Evolutionary conservation across 2,888 invertebrate species (phyloP).

Genomic region (Pyralis farinalis): DNA sequence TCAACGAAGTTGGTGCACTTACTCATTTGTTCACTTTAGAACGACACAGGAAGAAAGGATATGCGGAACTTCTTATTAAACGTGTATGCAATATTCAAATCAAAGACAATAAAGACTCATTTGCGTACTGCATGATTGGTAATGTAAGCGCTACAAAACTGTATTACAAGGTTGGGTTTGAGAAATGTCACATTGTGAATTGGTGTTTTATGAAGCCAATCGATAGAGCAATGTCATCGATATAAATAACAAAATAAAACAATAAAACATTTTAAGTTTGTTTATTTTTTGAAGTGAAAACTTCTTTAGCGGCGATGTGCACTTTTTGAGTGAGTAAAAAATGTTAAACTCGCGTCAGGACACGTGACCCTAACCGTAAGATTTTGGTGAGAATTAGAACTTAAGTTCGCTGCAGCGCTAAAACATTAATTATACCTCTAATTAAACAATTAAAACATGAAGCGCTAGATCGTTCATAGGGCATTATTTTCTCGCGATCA

Average conservation of each 20-base stretch:
- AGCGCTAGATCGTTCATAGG: no score
- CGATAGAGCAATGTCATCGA: no score
- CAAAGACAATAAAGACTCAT: conserved; percentile 7
- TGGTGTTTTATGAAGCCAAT: conserved; percentile 2
- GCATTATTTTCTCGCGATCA: no score
- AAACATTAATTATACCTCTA: no score
- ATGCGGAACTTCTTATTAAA: conserved; percentile 12
- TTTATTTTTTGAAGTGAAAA: no score
- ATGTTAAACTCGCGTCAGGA: no score
- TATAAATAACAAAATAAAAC: neutral
- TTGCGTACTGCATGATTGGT: conserved; percentile 11
- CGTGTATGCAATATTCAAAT: conserved; percentile 12
- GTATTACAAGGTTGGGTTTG: conserved; percentile 16
- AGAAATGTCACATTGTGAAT: conserved; percentile 11
- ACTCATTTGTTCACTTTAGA: conserved; percentile 25
- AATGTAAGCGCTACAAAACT: conserved; percentile 12
- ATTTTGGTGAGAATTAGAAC: no score
- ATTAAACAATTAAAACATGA: no score
- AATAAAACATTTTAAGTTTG: conserved; percentile 1
- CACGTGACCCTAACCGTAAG: no score
- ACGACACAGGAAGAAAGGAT: conserved; percentile 21
- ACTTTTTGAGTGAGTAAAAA: no score
- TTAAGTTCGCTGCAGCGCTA: no score
- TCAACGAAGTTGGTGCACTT: conserved; percentile 27
- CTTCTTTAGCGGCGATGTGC: no score